Conservation (phyloP, 2,113 vertebrate species). For the Theristicus caerulescens region DNA sequence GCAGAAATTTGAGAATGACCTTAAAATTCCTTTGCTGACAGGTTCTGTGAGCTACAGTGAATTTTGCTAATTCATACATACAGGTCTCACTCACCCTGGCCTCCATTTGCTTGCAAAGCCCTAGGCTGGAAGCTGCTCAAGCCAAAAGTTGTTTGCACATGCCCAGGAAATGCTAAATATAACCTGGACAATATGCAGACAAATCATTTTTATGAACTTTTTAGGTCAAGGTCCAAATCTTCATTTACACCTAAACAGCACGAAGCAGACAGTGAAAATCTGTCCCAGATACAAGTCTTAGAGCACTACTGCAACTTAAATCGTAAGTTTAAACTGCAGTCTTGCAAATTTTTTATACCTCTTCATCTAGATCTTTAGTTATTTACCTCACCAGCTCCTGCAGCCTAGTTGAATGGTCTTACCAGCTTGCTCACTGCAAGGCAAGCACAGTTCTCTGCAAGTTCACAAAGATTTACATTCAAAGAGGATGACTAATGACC, state of each 20-base stretch:
- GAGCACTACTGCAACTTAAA: not conserved
- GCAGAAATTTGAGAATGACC: not conserved
- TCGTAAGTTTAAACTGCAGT: not conserved
- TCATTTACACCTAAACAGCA: not conserved
- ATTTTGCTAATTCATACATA: not conserved
- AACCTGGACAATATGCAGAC: not conserved
- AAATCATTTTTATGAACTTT: not conserved
- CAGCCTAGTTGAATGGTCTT: not conserved
- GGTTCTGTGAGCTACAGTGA: not conserved
- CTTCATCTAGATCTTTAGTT: not conserved
- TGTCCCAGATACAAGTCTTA: not conserved
- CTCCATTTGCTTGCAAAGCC: not conserved
- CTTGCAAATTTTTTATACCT: not conserved
- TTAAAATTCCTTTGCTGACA: not conserved
- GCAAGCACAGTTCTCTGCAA: not conserved
- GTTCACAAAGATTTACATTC: not conserved
- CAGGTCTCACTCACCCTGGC: not conserved
- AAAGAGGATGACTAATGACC: not conserved
- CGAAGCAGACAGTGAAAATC: not conserved
- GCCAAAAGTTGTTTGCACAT: not conserved
- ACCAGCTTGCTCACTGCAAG: not conserved
- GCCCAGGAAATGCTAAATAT: conserved; percentile 27
- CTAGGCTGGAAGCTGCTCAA: not conserved
- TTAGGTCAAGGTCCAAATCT: not conserved
- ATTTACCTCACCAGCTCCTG: not conserved